A percentile compares a stretch with the other conserved stretches of the same genome.
Conservation (phyloP, 1,140 invertebrate genomes). For the Reticulitermes speratus region DNA sequence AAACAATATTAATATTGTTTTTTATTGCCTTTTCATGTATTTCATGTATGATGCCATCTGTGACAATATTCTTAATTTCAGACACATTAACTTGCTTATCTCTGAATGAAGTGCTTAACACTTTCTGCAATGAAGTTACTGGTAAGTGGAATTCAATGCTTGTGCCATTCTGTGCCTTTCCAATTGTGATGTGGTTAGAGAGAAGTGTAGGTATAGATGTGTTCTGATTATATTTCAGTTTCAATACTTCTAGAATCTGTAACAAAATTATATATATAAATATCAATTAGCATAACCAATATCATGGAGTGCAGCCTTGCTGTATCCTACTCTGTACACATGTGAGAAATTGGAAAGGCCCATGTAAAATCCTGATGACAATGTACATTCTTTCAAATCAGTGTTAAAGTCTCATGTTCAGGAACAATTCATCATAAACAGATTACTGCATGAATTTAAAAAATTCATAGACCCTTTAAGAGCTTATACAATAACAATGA, state of each 20-base stretch:
- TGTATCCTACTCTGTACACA: too few relatives aligned
- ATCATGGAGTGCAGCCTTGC: too few relatives aligned
- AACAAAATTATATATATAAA: background rate
- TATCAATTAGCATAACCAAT: too few relatives aligned
- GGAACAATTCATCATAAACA: too few relatives aligned
- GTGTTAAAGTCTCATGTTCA: too few relatives aligned
- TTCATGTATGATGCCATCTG: slow-evolving; percentile 46
- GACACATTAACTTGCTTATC: background rate
- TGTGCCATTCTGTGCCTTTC: slow-evolving; percentile 27
- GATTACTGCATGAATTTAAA: too few relatives aligned
- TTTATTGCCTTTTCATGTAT: slow-evolving; percentile 40
- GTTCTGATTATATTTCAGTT: background rate
- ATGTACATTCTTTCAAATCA: too few relatives aligned
- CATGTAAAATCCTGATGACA: too few relatives aligned
- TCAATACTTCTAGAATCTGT: background rate
- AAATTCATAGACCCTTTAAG: too few relatives aligned
- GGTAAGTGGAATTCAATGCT: slow-evolving; percentile 21
- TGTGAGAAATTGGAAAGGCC: too few relatives aligned
- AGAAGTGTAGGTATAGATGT: background rate
- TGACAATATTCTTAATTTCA: slow-evolving; percentile 37
- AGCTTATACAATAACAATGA: too few relatives aligned
- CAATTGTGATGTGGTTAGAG: background rate
- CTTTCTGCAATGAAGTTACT: background rate
- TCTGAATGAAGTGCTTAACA: background rate
- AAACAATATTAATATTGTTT: slow-evolving; percentile 30